phyloP scores from a whole-genome alignment of 2,113 vertebrate genomes.

The Lepus europaeus region DNA sequence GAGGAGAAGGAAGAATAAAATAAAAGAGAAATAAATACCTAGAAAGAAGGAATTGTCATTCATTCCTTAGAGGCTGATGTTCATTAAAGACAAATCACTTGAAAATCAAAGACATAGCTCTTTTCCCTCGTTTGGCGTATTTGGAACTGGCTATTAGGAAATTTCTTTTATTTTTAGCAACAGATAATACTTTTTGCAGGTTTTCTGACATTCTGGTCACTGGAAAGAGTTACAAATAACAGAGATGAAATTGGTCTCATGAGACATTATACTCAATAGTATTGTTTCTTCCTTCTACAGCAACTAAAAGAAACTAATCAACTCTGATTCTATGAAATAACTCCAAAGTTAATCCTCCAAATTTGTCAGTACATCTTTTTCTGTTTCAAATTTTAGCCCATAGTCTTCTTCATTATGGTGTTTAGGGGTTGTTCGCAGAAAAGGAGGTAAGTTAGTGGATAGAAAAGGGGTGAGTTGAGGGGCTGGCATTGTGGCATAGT shows the following conservation, averaged over 20 bases:
- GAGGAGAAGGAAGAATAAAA: neutral
- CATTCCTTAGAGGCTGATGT: neutral
- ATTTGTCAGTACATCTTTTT: neutral
- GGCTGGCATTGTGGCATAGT: too few species aligned
- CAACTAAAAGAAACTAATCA: neutral
- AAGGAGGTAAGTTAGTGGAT: neutral
- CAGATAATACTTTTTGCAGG: neutral
- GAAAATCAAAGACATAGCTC: neutral
- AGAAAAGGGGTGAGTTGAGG: too few species aligned
- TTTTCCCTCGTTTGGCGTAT: neutral
- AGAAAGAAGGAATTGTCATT: neutral
- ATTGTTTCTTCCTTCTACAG: neutral
- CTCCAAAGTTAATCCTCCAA: neutral
- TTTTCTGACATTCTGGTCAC: neutral
- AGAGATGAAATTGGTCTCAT: neutral
- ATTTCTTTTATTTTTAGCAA: neutral
- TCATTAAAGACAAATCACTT: neutral
- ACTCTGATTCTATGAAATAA: neutral
- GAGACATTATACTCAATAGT: neutral
- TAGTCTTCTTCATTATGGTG: neutral
- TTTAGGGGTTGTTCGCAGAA: neutral
- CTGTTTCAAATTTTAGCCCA: neutral
- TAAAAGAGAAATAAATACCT: neutral
- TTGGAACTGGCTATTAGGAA: neutral
- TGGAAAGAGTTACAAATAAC: neutral